Evolutionary conservation across 1,140 invertebrate species (phyloP), one percentile per base, ranked within the genome.

Genomic region (Rhysida immarginata): DNA sequence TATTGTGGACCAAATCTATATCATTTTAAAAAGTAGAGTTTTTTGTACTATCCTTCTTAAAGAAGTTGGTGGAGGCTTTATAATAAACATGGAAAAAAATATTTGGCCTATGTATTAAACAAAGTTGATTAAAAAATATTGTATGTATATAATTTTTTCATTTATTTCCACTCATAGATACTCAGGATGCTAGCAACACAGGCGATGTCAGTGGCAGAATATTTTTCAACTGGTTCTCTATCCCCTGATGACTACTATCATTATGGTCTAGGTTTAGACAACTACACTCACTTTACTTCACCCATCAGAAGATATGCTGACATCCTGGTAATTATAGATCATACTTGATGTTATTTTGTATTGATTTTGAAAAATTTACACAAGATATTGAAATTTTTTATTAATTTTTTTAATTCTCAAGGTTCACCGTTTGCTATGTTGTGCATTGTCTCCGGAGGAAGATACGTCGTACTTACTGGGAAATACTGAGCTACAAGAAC

Each of bases 231-330:
- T 21, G 69, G 69, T 2, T 56, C 55, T 24, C 46, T 65, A 3
- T 25, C 58, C 13, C 42, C 59, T 5, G 65, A 68, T 46, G 60
- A 67, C 48, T 70, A 63, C 54, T 66, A 64, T 58, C 71, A 72
- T 57, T 73, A 71, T 60, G 71, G 70, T 2, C 53, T 72, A 11
- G 70, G 68, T 43, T 60, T 73, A 20, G 68, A 68, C 27, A 54
- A 61, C n/a, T 73, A 73, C 58, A 71, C 70, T 41, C 71, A 73
- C 59, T 73, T 73, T 59, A 73, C 71, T 13, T 72, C 69, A 5
- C 71, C 71, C 1, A 73, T 73, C 55, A 64, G 71, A 49, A 62
- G 71, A 63, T 73, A 73, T 65, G 68, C 71, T 20, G 71, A 73
- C 59, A 56, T 73, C 20, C 54, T 71, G 35, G 63, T 69, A 20